Evolutionary conservation across 2,113 vertebrate genomes (phyloP).

Genomic region (Acrocephalus arundinaceus): DNA sequence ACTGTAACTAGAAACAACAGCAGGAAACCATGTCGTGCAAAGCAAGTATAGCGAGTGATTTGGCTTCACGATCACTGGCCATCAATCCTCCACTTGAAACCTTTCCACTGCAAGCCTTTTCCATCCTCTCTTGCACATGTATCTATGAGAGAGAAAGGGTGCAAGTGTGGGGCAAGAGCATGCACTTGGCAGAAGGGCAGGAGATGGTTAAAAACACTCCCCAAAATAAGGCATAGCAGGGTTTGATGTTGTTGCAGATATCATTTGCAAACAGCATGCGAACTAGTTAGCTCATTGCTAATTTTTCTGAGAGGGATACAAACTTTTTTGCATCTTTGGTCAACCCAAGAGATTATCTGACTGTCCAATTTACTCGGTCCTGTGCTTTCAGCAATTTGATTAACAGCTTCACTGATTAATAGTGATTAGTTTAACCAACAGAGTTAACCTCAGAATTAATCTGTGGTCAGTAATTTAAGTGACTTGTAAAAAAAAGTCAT

Average conservation of each 20-base stretch:
- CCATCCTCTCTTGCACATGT: neutral
- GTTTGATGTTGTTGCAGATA: neutral
- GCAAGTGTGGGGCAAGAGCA: neutral
- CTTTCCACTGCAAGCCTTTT: conserved; percentile 15
- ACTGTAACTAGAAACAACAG: conserved; percentile 71
- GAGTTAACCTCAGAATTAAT: conserved; percentile 67
- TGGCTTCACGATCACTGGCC: conserved; percentile 49
- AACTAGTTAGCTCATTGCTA: neutral
- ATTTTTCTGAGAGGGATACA: neutral
- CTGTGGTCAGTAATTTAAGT: conserved; percentile 52
- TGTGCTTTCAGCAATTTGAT: conserved; percentile 56
- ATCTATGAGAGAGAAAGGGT: neutral
- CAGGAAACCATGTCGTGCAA: conserved; percentile 57
- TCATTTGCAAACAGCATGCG: neutral
- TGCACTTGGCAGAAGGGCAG: neutral
- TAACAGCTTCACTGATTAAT: conserved; percentile 71
- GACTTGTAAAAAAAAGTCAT: conserved; percentile 12
- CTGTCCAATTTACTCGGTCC: neutral
- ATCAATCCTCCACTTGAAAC: conserved; percentile 65
- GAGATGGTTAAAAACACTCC: neutral
- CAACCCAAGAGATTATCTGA: neutral
- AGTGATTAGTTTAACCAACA: conserved; percentile 70
- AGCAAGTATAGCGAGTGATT: conserved; percentile 60
- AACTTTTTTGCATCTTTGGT: neutral
- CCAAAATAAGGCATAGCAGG: neutral